Base-by-base conservation (phyloP, 2,797 vertebrate genomes). In the Hybognathus amarus region DNA sequence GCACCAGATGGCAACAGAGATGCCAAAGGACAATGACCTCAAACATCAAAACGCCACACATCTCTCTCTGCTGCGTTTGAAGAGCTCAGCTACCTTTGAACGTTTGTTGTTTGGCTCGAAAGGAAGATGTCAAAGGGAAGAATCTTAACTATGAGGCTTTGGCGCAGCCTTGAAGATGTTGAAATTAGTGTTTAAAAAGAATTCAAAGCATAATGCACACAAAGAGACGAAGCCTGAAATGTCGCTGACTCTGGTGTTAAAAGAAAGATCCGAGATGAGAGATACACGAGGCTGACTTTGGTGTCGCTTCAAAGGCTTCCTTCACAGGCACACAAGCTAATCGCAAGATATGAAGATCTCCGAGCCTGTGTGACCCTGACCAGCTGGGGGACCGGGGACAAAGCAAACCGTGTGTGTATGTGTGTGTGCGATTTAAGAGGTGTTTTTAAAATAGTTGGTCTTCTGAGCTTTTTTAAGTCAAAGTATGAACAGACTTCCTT, bases 241-340 rank as follows among this genome's bases (percentile, higher is more conserved):
- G 93, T 93, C 89, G 93, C 91, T 91, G n/a, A 90, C 91, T 93
- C 92, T 92, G 90, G 93, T 91, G 94, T 94, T 94, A 93, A 94
- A 94, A 94, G 92, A 91, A 93, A 94, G 92, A 93, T 92, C 91
- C 90, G 89, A 94, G 94, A 95, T 94, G 94, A 95, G 93, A 95
- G 94, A 94, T 94, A 90, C 92, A 88, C 87, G 91, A 91, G 92
- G 92, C 91, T 93, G 93, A 95, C 94, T 95, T 94, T 94, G 94
- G 94, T 95, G 94, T 91, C 92, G 93, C 94, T 95, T 95, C 94
- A 95, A 95, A 95, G 89, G 91, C 86, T 86, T 91, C 91, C 93
- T 93, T 94, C 94, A 94, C 92, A 94, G 93, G 93, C 92, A 89
- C 92, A 91, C 92, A 93, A 92, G 93, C 92, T 94, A 93, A 94